Percentiles rank a stretch among this genome's conserved stretches.
Conservation (phyloP, 1,140 invertebrate genomes). For the Metopolophium dirhodum region DNA sequence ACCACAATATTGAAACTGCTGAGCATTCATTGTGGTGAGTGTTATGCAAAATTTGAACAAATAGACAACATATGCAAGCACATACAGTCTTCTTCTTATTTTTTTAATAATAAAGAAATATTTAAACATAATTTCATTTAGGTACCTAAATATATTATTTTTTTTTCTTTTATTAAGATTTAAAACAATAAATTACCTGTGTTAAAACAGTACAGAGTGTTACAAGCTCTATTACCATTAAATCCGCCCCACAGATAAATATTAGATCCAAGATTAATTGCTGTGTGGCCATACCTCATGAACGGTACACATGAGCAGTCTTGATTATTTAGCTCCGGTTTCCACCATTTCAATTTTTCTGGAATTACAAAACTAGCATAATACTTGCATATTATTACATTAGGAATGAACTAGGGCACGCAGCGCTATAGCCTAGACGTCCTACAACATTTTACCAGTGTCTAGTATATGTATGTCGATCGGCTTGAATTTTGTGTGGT, state of each 20-base stretch:
- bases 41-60: not conserved
- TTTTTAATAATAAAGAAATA: too few species aligned
- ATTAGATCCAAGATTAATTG: conserved; percentile 76
- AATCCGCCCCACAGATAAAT: conserved; percentile 90
- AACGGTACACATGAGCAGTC: conserved; percentile 66
- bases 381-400: too few species aligned
- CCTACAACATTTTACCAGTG: conserved; percentile 67
- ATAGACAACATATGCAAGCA: not conserved
- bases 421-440: not conserved
- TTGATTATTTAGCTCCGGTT: conserved; percentile 54
- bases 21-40: too few species aligned
- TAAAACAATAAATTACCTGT: conserved; percentile 64
- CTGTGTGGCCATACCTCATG: conserved; percentile 86
- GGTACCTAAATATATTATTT: not conserved
- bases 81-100: too few species aligned
- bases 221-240: conserved; percentile 82
- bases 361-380: too few species aligned
- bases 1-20: not conserved
- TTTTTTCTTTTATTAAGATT: not conserved
- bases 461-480: conserved; percentile 90
- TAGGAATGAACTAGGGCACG: not conserved
- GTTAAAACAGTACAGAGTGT: conserved; percentile 80
- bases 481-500: conserved; percentile 73
- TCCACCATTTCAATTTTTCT: conserved; percentile 50
- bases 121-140: not conserved